Evolutionary conservation across 2,113 vertebrate genomes (phyloP), one percentile per base, ranked within the genome.

Genomic region (Oncorhynchus kisutch): DNA sequence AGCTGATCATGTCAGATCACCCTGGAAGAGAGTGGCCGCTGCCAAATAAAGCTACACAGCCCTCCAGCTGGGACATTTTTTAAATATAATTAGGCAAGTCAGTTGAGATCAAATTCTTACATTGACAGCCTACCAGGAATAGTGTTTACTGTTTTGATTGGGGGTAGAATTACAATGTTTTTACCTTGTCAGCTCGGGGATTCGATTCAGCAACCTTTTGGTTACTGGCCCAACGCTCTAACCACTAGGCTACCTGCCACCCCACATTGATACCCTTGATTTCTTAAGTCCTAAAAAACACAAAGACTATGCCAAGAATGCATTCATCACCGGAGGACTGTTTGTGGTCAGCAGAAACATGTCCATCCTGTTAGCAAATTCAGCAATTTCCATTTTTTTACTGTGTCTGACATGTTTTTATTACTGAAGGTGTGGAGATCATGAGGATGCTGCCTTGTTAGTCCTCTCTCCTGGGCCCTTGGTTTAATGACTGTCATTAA

Each of bases 221-320:
- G 34, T 34, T 34, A 1, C 34, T 7, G 34, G 34, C 34, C 34
- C 34, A 7, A 34, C 1, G 6, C 6, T 34, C 1, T 34, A 8
- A 34, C 34, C 34, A 34, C 34, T 34, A 34, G 34, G 34, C 0
- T 34, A 34, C 34, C 34, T 34, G 34, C 34, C 6, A 0, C 34
- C 34, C 34, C 6, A 7, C 91, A 95, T 98, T 95, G 98, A 96
- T 97, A 98, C 96, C 98, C 98, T 99, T 99, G 98, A 99, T 98
- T 98, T 97, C 95, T 94, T 95, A 94, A 97, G 96, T 96, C 96
- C 94, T 27, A 27, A 27, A 27, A 97, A 98, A 97, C 95, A 97
- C 95, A 95, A 95, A 97, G 96, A 95, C 95, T 96, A 95, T 98
- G 97, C 99, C 98, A 99, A 98, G 97, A 98, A 98, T 94, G 94